Evolutionary conservation across 2,113 vertebrate genomes (phyloP).

Genomic region (Pituophis catenifer): DNA sequence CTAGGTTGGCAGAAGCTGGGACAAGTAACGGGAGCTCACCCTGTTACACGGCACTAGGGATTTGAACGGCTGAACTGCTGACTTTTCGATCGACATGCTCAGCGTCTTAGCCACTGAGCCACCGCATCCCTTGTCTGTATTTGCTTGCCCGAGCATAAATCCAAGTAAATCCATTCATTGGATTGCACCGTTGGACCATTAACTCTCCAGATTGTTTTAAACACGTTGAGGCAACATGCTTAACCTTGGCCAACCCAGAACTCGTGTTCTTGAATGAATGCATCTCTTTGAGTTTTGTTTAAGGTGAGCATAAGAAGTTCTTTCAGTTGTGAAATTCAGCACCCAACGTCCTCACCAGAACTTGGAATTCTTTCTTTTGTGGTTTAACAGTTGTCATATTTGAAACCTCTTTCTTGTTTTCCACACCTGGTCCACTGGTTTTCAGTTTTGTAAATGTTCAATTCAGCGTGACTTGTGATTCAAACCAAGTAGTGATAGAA

Average conservation of each 20-base stretch:
- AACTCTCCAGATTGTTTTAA: not conserved
- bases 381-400: not conserved
- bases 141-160: not conserved
- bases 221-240: not conserved
- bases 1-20: too few species aligned
- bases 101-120: too few species aligned
- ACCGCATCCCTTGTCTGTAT: not conserved
- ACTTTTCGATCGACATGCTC: too few species aligned
- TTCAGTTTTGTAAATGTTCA: not conserved
- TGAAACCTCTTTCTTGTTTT: not conserved
- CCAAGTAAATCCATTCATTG: not conserved
- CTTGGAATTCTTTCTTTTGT: not conserved
- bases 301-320: not conserved
- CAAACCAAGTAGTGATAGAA: not conserved
- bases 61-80: too few species aligned
- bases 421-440: not conserved
- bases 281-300: not conserved
- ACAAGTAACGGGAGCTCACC: too few species aligned
- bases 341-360: not conserved
- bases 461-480: not conserved
- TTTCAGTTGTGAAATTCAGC: not conserved
- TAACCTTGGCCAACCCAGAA: not conserved
- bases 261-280: not conserved
- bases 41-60: too few species aligned
- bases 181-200: not conserved